phyloP scores from a whole-genome alignment of 2,888 invertebrate genomes.

The Callimorpha dominula region DNA sequence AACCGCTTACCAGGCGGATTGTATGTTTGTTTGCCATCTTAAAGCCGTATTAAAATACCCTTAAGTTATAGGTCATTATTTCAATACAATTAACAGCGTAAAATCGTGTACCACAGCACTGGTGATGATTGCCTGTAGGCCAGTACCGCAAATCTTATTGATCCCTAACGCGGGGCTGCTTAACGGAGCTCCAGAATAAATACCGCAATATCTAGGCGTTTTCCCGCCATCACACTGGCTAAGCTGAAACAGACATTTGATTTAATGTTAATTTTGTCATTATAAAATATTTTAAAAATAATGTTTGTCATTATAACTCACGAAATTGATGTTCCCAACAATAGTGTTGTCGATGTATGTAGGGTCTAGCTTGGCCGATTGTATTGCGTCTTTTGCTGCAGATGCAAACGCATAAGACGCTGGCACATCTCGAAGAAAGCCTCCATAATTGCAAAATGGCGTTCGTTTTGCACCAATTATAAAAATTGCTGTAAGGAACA shows the following conservation, averaged over 20 bases:
- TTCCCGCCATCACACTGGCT: constrained; percentile 95
- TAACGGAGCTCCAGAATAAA: constrained; percentile 93
- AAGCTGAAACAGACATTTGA: constrained; percentile 77
- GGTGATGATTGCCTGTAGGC: constrained; percentile 96
- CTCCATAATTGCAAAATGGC: constrained; percentile 79
- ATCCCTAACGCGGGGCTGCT: constrained; percentile 95
- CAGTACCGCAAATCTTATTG: constrained; percentile 98
- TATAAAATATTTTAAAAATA: not conserved
- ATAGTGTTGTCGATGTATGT: constrained; percentile 69
- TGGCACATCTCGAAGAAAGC: constrained; percentile 70
- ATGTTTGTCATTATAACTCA: constrained; percentile 47
- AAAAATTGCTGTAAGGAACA: constrained; percentile 67
- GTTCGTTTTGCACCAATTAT: constrained; percentile 79
- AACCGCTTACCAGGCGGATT: not conserved
- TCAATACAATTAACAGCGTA: not conserved
- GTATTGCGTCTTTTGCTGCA: constrained; percentile 74
- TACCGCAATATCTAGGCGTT: constrained; percentile 94
- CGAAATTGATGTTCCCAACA: constrained; percentile 77
- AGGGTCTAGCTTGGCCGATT: constrained; percentile 67
- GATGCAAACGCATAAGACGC: constrained; percentile 75
- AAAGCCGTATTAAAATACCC: not conserved
- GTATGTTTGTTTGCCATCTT: not conserved
- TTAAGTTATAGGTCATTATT: not conserved
- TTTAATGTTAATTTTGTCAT: not conserved
- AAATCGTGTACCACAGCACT: constrained; percentile 90